Evolutionary conservation across 2,888 invertebrate genomes (phyloP).

Genomic region (Xestia c-nigrum): DNA sequence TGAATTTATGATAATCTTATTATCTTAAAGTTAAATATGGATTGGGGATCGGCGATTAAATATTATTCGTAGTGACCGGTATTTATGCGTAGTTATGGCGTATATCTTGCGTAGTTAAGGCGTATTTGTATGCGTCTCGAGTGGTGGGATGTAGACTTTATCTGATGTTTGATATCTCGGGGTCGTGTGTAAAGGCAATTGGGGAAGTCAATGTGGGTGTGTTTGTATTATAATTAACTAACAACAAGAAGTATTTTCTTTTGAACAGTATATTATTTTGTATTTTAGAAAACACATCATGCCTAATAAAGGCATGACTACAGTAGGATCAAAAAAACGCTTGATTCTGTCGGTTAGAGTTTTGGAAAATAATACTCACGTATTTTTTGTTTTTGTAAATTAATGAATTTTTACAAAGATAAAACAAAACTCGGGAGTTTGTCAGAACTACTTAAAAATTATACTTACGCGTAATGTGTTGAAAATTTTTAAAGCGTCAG

Average conservation of each 20-base stretch:
- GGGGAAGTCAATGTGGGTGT: background rate
- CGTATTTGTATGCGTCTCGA: slow-evolving; percentile 52
- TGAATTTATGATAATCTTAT: slow-evolving; percentile 68
- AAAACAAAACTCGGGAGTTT: too few species aligned
- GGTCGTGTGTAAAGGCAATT: slow-evolving; percentile 26
- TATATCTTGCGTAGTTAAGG: slow-evolving; percentile 37
- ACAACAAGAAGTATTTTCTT: background rate
- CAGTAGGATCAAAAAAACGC: too few species aligned
- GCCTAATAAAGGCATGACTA: too few species aligned
- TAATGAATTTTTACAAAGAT: too few species aligned
- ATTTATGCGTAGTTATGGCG: slow-evolving; percentile 30
- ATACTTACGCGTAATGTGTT: too few species aligned
- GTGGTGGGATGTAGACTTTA: slow-evolving; percentile 38
- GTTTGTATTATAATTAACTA: background rate
- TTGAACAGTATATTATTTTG: background rate
- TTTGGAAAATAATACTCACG: too few species aligned
- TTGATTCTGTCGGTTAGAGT: too few species aligned
- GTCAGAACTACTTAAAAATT: too few species aligned
- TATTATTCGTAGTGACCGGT: slow-evolving; percentile 55
- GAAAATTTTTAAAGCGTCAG: too few species aligned
- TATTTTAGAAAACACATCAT: too few species aligned
- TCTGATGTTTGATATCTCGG: slow-evolving; percentile 46
- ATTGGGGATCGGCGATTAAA: slow-evolving; percentile 65
- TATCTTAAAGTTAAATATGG: slow-evolving; percentile 67
- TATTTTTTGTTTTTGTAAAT: too few species aligned